phyloP scores from a whole-genome alignment of 2,113 vertebrate genomes.

The Oryzias curvinotus region DNA sequence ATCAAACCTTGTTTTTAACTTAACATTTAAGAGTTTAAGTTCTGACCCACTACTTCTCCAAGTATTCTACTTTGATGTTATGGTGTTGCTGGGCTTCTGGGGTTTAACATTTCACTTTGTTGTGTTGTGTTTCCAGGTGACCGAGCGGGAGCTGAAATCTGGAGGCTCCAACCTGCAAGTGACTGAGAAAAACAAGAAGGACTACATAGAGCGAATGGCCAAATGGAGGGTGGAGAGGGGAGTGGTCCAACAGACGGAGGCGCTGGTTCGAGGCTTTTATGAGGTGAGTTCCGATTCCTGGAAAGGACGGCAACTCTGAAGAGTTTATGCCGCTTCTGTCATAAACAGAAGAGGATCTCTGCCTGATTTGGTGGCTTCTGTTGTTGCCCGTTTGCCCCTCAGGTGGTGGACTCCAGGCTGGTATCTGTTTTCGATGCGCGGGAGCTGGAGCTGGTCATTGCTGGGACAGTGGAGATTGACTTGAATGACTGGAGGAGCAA shows the following conservation, averaged over 20 bases:
- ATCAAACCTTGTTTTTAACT: no score
- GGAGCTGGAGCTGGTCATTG: constrained; percentile 96
- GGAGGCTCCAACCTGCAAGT: constrained; percentile 94
- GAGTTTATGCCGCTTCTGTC: no score
- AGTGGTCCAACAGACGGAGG: constrained; percentile 93
- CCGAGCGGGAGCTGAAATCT: constrained; percentile 94
- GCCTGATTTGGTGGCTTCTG: neutral
- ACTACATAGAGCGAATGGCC: constrained; percentile 98
- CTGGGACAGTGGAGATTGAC: constrained; percentile 97
- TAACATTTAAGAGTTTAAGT: neutral
- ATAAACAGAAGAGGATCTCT: no score
- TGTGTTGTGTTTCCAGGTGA: constrained; percentile 79
- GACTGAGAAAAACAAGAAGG: constrained; percentile 98
- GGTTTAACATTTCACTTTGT: no score
- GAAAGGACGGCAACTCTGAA: no score
- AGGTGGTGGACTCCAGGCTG: constrained; percentile 96
- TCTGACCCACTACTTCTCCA: neutral
- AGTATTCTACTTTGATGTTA: no score
- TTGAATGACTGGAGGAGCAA: constrained; percentile 94
- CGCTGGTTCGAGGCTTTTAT: constrained; percentile 93
- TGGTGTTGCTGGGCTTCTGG: no score
- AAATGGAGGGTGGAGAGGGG: constrained; percentile 95
- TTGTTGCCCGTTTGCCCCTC: neutral
- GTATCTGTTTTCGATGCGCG: constrained; percentile 97
- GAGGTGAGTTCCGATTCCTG: constrained; percentile 79